Conservation (phyloP, 1,140 invertebrate genomes). For the Uloborus diversus region DNA sequence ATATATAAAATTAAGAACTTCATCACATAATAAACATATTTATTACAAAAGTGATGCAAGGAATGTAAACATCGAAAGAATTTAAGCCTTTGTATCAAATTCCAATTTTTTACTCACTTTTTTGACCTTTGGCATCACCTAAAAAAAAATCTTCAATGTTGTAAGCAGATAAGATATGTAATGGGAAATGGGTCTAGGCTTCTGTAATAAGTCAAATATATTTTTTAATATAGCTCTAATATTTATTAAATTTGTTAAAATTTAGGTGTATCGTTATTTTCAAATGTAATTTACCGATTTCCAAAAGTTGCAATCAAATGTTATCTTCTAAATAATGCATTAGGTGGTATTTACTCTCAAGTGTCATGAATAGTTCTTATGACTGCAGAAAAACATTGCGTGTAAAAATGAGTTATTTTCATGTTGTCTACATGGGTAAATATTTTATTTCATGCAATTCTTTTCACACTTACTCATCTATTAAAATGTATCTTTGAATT, state of each 20-base stretch:
- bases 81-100: too few relatives aligned
- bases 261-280: too few relatives aligned
- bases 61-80: too few relatives aligned
- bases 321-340: neutral
- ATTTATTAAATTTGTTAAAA: too few relatives aligned
- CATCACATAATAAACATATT: too few relatives aligned
- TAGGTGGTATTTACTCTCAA: constrained; percentile 2
- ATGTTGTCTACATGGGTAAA: constrained; percentile 42
- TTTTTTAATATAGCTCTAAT: neutral
- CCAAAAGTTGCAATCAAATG: too few relatives aligned
- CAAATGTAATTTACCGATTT: too few relatives aligned
- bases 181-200: constrained; percentile 16
- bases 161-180: constrained; percentile 51
- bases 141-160: constrained; percentile 21
- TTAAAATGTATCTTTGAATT: neutral
- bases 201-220: neutral
- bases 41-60: too few relatives aligned
- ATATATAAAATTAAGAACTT: too few relatives aligned
- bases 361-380: constrained; percentile 29
- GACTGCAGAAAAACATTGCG: constrained; percentile 1
- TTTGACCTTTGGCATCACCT: constrained; percentile 45
- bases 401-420: constrained; percentile 41
- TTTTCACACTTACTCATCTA: neutral
- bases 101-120: too few relatives aligned
- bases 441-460: neutral